Evolutionary conservation across 2,888 invertebrate genomes (phyloP), one percentile per base, ranked within the genome.

Genomic region (Pandemis heparana): DNA sequence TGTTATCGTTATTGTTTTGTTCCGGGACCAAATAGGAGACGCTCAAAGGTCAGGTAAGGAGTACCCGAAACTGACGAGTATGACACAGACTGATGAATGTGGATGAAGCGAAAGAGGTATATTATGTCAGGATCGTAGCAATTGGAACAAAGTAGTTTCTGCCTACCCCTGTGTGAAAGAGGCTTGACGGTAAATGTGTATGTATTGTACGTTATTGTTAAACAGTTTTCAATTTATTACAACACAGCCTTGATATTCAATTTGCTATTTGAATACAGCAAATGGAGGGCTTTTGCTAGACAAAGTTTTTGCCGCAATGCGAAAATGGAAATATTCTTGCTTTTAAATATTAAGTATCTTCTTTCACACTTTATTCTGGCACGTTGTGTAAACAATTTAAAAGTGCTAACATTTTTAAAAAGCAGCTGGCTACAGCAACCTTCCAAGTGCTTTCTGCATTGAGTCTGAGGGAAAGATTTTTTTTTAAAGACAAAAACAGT

Each of bases 301-400:
- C n/a, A 41, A 41, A 16, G n/a, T 62, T 62, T 60, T 62, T 62
- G 41, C 41, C 62, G 41, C 41, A 62, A 18, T 62, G 62, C 41
- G 62, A 62, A 62, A 41, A 62, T 61, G 62, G 16, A 62, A 41
- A 62, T 41, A n/a, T 41, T 14, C 38, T 41, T 41, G 39, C 62
- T 62, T 41, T 62, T 62, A 41, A 62, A 41, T 41, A 41, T 62
- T 62, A 18, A 62, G 38, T 62, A 62, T 62, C 62, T 38, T 60
- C 7, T 14, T 38, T 62, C 62, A 62, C n/a, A 38, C 38, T 61
- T 61, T 60, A 38, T 14, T 41, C 18, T 41, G 16, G 5, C 10
- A 10, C 16, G 41, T 1, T 16, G 16, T 32, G 61, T 41, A 61
- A 61, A 61, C 39, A 32, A 10, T 38, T 60, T 38, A 38, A 60